Base-by-base conservation (phyloP, 1,140 invertebrate genomes). In the Branchinecta lindahli region DNA sequence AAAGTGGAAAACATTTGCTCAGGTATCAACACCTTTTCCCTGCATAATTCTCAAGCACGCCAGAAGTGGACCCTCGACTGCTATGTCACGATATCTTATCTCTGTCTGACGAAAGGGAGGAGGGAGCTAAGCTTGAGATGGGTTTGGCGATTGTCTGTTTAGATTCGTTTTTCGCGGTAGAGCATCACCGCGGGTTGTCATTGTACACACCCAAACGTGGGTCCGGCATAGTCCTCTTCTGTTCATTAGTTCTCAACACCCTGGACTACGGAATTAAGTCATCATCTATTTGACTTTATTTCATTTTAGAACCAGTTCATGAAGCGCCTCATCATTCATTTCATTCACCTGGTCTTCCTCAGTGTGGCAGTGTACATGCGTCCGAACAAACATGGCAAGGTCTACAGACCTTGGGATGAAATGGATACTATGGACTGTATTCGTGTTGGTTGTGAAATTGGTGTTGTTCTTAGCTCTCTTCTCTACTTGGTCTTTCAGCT, bases 1-100 rank as follows among this genome's bases (percentile, higher is more conserved):
- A 81, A 99, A 99, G 81, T 99, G 96, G 96, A 98, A 98, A 80
- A 96, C 94, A 5, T 99, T 96, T 84, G 96, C 94, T 45, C 85
- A 89, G 79, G 92, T 94, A 84, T 81, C 76, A 78, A 69, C n/a
- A 69, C 20, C 61, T n/a, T 65, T 20, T 65, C 61, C 33, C 33
- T 33, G 33, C 1, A 6, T 7, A 72, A 21, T 66, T 8, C 20
- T 18, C 20, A 65, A 65, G 20, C 61, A 18, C 18, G 18, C n/a
- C 1, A 12, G n/a, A 15, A 61, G 5, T 20, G 1, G 45, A 69
- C 66, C 4, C 2, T 6, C n/a, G n/a, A 20, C 15, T 72, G 18
- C 45, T 1, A 5, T 33, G 33, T 33, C 33, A 33, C 33, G 33
- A 33, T 33, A 33, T 33, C 5, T 33, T 33, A 33, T 33, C 5